Evolutionary conservation across 2,888 invertebrate genomes (phyloP).

Genomic region (Lasioglossum malachurum): DNA sequence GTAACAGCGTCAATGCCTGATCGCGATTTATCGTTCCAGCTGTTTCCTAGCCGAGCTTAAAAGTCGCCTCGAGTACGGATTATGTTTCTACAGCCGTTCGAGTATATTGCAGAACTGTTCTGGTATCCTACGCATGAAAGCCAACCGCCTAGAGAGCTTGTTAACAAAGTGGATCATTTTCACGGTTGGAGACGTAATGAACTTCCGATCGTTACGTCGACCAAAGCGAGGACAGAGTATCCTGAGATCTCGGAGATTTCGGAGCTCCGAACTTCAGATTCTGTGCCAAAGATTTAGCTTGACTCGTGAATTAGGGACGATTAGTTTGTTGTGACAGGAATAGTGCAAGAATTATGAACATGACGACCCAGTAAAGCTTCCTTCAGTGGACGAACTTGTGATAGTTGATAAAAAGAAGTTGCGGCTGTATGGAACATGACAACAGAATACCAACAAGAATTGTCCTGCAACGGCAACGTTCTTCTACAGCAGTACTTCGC

Average conservation of each 20-base stretch:
- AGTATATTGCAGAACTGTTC: background rate
- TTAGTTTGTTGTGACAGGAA: no score
- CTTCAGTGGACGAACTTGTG: background rate
- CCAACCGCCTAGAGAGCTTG: background rate
- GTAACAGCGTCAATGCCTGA: conserved; percentile 40
- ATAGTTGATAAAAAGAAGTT: background rate
- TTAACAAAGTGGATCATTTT: conserved; percentile 1
- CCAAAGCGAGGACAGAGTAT: background rate
- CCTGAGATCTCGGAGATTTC: background rate
- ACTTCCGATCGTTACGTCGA: conserved; percentile 14
- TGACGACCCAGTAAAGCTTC: background rate
- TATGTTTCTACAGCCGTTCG: conserved; percentile 33
- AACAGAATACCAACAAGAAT: background rate
- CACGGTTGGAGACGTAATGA: background rate
- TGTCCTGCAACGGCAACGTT: background rate
- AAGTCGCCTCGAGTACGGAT: conserved; percentile 33
- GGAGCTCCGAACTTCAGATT: background rate
- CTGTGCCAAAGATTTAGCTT: background rate
- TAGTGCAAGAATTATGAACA: no score
- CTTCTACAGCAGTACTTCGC: background rate
- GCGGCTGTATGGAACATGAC: background rate
- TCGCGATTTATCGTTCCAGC: conserved; percentile 44
- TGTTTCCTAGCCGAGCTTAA: conserved; percentile 4
- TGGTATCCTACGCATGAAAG: background rate
- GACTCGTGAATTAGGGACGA: no score